phyloP scores from a whole-genome alignment of 1,140 invertebrate genomes.

The Parasteatoda tepidariorum region DNA sequence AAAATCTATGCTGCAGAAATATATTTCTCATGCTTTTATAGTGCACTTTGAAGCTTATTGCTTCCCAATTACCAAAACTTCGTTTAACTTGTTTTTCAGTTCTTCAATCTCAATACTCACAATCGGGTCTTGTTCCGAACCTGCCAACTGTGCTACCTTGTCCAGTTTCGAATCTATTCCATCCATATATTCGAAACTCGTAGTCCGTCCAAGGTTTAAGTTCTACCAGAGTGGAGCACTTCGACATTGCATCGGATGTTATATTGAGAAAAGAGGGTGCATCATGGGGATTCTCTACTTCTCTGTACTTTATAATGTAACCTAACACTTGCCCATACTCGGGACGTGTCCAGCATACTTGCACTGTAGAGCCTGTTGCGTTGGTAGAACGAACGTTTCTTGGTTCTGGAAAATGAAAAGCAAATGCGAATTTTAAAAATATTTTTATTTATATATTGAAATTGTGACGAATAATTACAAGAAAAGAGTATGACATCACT shows the following conservation, averaged over 20 bases:
- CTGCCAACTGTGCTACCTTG: constrained; percentile 52
- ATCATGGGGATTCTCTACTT: constrained; percentile 3
- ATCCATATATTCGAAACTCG: constrained; percentile 58
- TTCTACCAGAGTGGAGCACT: constrained; percentile 32
- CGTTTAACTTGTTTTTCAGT: too few relatives aligned
- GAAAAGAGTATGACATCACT: too few relatives aligned
- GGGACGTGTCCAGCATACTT: constrained; percentile 59
- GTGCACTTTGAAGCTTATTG: too few relatives aligned
- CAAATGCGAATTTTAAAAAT: too few relatives aligned
- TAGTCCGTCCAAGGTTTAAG: constrained; percentile 61
- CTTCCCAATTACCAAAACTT: too few relatives aligned
- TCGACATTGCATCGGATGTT: constrained; percentile 30
- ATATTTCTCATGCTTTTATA: too few relatives aligned
- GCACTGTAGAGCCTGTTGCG: constrained; percentile 39
- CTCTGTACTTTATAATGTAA: constrained; percentile 54
- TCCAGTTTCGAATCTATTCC: constrained; percentile 61
- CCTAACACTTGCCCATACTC: constrained; percentile 42
- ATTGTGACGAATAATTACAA: too few relatives aligned
- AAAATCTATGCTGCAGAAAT: too few relatives aligned
- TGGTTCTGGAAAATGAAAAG: constrained; percentile 43
- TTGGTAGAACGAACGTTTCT: constrained; percentile 39
- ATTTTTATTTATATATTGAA: too few relatives aligned
- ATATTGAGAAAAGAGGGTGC: constrained; percentile 43
- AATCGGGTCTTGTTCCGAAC: constrained; percentile 61
- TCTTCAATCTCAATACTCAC: constrained; percentile 63